Evolutionary conservation across 1,140 invertebrate genomes (phyloP), one percentile per base, ranked within the genome.

Genomic region (Cepaea nemoralis): DNA sequence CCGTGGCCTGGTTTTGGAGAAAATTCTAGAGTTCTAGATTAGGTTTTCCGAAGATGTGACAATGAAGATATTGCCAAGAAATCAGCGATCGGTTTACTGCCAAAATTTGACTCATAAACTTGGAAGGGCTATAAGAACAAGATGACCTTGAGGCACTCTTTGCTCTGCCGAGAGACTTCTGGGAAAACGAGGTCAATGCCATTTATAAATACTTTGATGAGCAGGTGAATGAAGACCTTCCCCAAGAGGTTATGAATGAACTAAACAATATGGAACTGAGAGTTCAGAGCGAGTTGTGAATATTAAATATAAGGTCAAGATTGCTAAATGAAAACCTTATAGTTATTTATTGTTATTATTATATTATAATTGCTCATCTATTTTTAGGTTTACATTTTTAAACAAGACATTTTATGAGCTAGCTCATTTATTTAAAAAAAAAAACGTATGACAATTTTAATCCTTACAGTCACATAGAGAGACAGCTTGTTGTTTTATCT

Each of bases 1-100:
- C 91, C 99, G 67, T 99, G 98, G 98, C 98, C 98, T 35, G 98
- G 98, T 83, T 99, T 98, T 90, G 98, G 98, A 0, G 98, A 99
- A 83, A 99, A 99, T 90, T 94, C 95, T 22, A 94, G 98, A 31
- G 97, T 99, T 0, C 92, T 99, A 22, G 97, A 99, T 85, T 99
- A 98, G 98, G 94, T 99, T 73, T 92, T 98, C 55, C 94, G 94
- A 70, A 93, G 98, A 83, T 94, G 97, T 71, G 95, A 97, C 79
- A 94, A 94, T 8, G 95, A 97, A 73, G 90, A 90, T 70, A 86
- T 88, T 80, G 88, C 87, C 19, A 71, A 83, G 33, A 78, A 85
- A 48, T 87, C 88, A 1, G 84, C 91, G 22, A 88, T 92, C 59
- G 92, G 92, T 31, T 85, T 84, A 55, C 48, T 92, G 66, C 91